Evolutionary conservation across 2,888 invertebrate genomes (phyloP), one percentile per base, ranked within the genome.

Genomic region (Thera obeliscata): DNA sequence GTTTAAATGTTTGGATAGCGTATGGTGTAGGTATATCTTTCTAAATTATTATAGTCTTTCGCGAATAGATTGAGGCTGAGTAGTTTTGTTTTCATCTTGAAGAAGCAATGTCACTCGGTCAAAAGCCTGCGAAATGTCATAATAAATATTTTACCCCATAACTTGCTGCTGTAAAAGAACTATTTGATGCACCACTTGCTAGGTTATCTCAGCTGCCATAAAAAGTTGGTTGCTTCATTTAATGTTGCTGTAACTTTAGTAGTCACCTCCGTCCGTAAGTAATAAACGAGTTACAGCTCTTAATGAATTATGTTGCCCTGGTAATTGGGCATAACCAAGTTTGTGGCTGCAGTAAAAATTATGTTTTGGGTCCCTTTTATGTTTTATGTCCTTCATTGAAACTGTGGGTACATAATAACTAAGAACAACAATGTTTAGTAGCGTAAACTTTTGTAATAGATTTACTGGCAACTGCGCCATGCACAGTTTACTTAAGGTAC

Each of bases 241-340:
- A 52, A 66, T 64, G 63, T 60, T 65, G 69, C 65, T 66, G 61
- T 12, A 74, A 73, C 41, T 74, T 74, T 66, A 64, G 62, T 61
- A 68, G 64, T 58, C 68, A 64, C 64, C 57, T 64, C 57, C 35
- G 43, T 52, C 48, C 48, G 64, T 22, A 43, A 2, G 70, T 61
- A 61, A 70, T 70, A 67, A 70, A 70, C 49, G 46, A 58, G 64
- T 64, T 61, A 72, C 65, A 69, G 66, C 69, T 72, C 69, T 56
- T 72, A 65, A 75, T 73, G 72, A 75, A 73, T 75, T 75, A 73
- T 73, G 69, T 54, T 61, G 41, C 58, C 69, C 63, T 70, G 59
- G 70, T 73, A 62, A 66, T 65, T 56, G 58, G 50, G 38, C 50
- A 61, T 54, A 57, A 56, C 65, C 38, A 9, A 38, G 62, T 68